Base-by-base conservation (phyloP, 2,888 invertebrate genomes). In the Plutella xylostella region DNA sequence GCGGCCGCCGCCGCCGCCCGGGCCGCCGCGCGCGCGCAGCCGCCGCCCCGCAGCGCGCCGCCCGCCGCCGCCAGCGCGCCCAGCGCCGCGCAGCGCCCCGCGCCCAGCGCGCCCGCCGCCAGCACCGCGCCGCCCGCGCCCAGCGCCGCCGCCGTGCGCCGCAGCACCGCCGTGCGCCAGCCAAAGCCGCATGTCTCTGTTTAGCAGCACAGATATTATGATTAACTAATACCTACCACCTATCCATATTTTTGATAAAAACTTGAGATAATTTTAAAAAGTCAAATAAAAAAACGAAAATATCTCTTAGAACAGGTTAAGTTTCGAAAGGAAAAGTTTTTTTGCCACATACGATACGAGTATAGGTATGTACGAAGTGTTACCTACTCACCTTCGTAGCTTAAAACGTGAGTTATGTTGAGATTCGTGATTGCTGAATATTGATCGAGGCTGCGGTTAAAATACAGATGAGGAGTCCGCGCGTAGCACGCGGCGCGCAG, bases 171-270 rank as follows among this genome's bases (percentile, higher is more conserved):
- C 62, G 22, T 54, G 30, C 41, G 41, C 49, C 19, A 48, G 46
- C 70, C 69, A 68, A 30, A 49, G 56, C 72, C 74, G 52, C 77
- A 76, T 1, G 76, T 76, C 28, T 74, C 78, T 75, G 55, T n/a
- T 17, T 41, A 38, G 12, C 1, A 22, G 34, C 31, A n/a, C n/a
- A n/a, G n/a, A n/a, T n/a, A n/a, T n/a, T n/a, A n/a, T n/a, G n/a
- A n/a, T n/a, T n/a, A n/a, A n/a, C n/a, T n/a, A n/a, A n/a, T n/a
- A n/a, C n/a, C n/a, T n/a, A n/a, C n/a, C n/a, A n/a, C n/a, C n/a
- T n/a, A n/a, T n/a, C n/a, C n/a, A n/a, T n/a, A n/a, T n/a, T n/a
- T n/a, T n/a, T n/a, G n/a, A n/a, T 34, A 17, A 31, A 17, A 9
- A 3, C n/a, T 37, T 14, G 5, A 46, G 9, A 30, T 38, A 15